Evolutionary conservation across 2,113 vertebrate genomes (phyloP), one percentile per base, ranked within the genome.

Genomic region (Heterochromis multidens): DNA sequence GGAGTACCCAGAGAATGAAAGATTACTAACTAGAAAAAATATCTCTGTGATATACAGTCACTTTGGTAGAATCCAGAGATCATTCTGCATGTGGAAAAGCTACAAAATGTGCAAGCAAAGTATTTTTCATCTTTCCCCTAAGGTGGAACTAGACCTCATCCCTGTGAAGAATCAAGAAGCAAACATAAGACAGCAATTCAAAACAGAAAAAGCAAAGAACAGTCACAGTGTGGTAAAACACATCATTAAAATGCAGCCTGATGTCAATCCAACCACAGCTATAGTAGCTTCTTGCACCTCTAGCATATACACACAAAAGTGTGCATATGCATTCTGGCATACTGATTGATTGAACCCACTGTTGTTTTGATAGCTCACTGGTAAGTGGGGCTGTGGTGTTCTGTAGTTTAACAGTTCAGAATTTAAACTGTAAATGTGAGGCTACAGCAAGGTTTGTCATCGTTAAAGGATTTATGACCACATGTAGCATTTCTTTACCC

Each of bases 171-270:
- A 85, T 80, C 52, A 72, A 77, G 65, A 84, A 33, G 74, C 5
- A 5, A 77, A 74, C 35, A 52, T 16, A n/a, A 33, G 74, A 82
- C 23, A 29, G 60, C 21, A 72, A 21, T 52, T 74, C 67, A 74
- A 74, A 74, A 31, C 27, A 46, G 65, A 23, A 46, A 58, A 35
- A 56, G 54, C 37, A 43, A 54, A 74, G 58, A 80, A 40, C 81
- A 77, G 77, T 61, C 59, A 61, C 83, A 62, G 14, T 13, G 43
- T 54, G 52, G 62, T 76, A 58, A 74, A 78, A 81, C 83, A 46
- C 77, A 63, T 82, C 80, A 83, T 92, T 88, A 87, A 90, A 87
- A 88, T 61, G 65, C 86, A 21, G 46, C 46, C 27, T 52, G 54
- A 33, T 25, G 82, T 88, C 79, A 74, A 87, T 83, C 60, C 33